Evolutionary conservation across 2,113 vertebrate genomes (phyloP), one percentile per base, ranked within the genome.

Genomic region (Clarias batrachus): DNA sequence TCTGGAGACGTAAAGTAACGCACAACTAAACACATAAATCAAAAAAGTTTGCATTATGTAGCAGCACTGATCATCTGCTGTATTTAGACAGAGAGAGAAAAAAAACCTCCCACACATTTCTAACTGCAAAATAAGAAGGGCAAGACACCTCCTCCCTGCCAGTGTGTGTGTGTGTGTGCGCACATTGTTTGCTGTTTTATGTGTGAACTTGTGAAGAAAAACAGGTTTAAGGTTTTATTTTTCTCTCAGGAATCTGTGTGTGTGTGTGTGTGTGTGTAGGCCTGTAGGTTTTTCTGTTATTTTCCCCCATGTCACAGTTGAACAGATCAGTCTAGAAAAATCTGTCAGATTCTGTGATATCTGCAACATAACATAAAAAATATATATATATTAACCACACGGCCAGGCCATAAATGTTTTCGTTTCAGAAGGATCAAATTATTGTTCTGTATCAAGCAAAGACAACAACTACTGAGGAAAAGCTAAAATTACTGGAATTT

Each of bases 101-200:
- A 68, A 33, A 70, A 37, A 37, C 9, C 68, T 33, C 68, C 68
- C 68, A 70, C 68, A 37, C 68, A 37, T 68, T 33, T 27, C 12
- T 27, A 70, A 17, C 30, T 33, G 27, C 27, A 33, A 70, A 70
- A 37, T 17, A 30, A 70, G 68, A 70, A 68, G 4, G 66, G 66
- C 68, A 37, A 37, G 17, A 70, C 30, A 3, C 65, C 27, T 70
- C 30, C 68, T 70, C 9, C 68, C 66, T 70, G 27, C 0, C 6
- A 23, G 68, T 70, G 27, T 70, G 66, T 70, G 66, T 33, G 66
- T 73, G 70, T 48, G 70, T 41, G 70, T 71, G 68, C n/a, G n/a
- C 33, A 2, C 33, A 37, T 14, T 66, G 62, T 63, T 63, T 66
- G 65, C n/a, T 30, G 14, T 33, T 68, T 30, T 68, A 16, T 68